Evolutionary conservation across 2,888 invertebrate species (phyloP), one percentile per base, ranked within the genome.

Genomic region (Tachystola acroxantha): DNA sequence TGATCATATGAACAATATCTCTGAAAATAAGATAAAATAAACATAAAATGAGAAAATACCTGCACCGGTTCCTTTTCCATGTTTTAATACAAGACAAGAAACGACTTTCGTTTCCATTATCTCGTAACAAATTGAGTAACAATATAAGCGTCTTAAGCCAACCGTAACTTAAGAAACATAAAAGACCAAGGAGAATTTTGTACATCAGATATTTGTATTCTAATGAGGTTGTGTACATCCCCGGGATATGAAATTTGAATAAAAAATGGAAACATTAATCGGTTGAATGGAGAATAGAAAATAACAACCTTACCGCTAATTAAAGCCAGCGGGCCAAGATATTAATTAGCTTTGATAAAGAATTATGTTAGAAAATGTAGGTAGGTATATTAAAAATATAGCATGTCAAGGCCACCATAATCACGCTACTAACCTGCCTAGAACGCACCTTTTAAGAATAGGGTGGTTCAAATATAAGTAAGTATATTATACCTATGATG

Each of bases 41-140:
- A 7, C n/a, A n/a, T 24, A n/a, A 24, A 24, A 24, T 24, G 4
- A 7, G 4, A 6, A n/a, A 24, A 24, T n/a, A n/a, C 24, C 7
- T 20, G 7, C 7, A 24, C 3, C 24, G 7, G 5, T n/a, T 7
- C 24, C 7, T 7, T 24, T 12, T 27, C 4, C 10, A 32, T 5
- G 22, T 20, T 32, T 32, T 32, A 3, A 22, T 22, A 32, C 32
- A 22, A 32, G 11, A 32, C 9, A 10, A 13, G n/a, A n/a, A n/a
- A n/a, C n/a, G n/a, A n/a, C n/a, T n/a, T n/a, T 5, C 26, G 11
- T 25, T 33, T 33, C 33, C 33, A 33, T 33, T 25, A 33, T 26
- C 25, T 25, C 6, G 24, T 14, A 24, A 33, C 7, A 33, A 33
- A 33, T 33, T 33, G 13, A 26, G 26, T 33, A 33, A 33, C 14